Conservation (phyloP, 2,113 vertebrate genomes). For the Hemibagrus wyckioides region DNA sequence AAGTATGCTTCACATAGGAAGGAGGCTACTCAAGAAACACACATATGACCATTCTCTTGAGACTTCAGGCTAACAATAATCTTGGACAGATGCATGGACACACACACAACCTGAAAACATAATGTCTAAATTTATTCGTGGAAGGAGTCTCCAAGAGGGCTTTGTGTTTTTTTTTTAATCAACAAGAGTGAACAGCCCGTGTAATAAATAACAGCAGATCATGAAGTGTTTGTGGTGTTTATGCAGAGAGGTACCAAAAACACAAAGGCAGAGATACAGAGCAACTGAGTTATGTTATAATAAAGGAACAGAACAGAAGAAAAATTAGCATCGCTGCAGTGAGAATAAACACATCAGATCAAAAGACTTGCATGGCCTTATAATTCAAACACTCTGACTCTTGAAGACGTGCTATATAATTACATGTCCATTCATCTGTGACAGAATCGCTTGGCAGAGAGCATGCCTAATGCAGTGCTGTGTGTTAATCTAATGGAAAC, state of each 20-base stretch:
- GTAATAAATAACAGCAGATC: background rate
- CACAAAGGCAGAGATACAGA: background rate
- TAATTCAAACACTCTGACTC: background rate
- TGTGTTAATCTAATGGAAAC: constrained; percentile 43
- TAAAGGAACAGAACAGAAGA: background rate
- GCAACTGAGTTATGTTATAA: background rate
- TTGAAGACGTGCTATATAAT: constrained; percentile 11
- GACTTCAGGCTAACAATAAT: background rate
- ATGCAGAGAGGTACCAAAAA: background rate
- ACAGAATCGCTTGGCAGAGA: constrained; percentile 12
- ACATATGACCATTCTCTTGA: background rate
- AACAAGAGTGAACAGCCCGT: background rate
- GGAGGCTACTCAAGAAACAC: background rate
- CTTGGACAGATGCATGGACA: background rate
- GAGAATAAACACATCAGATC: background rate
- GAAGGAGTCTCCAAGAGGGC: background rate
- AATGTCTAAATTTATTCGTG: background rate
- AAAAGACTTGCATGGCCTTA: background rate
- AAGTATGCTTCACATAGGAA: background rate
- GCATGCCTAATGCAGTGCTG: constrained; percentile 19
- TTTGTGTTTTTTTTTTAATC: background rate
- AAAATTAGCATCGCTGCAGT: background rate
- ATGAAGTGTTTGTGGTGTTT: background rate
- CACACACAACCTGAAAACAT: background rate
- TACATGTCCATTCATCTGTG: constrained; percentile 39